These are phyloP conservation scores for Dreissena polymorpha DNA, from an alignment of 1,140 invertebrate species.

Conservation along the genomic window DNA sequence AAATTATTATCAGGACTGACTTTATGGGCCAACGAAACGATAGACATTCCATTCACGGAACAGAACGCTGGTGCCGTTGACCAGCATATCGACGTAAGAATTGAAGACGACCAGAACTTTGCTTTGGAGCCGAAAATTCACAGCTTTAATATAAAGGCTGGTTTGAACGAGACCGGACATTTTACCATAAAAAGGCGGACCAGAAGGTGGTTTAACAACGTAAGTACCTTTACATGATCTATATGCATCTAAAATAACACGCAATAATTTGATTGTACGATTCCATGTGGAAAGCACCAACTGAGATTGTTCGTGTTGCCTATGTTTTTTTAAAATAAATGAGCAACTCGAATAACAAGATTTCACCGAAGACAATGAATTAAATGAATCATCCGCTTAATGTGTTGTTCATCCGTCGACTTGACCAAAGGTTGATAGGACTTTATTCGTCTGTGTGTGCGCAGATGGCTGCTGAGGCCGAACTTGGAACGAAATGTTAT, in stretches of 20 bases:
- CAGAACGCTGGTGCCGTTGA: conserved; percentile 23
- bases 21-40: conserved; percentile 38
- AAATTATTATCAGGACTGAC: conserved; percentile 17
- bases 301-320: too few species aligned
- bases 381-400: too few species aligned
- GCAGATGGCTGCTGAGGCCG: too few species aligned
- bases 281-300: too few species aligned
- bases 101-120: conserved; percentile 46
- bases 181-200: conserved; percentile 22
- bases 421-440: too few species aligned
- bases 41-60: conserved; percentile 36
- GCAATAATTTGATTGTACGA: neutral
- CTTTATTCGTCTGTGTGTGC: too few species aligned
- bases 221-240: neutral
- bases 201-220: conserved; percentile 28
- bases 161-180: conserved; percentile 14
- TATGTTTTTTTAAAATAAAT: too few species aligned
- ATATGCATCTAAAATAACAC: neutral
- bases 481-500: too few species aligned
- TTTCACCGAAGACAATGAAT: too few species aligned
- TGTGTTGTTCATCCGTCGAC: too few species aligned
- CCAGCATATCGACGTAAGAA: conserved; percentile 42
- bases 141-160: conserved; percentile 30
- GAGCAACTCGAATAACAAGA: too few species aligned
- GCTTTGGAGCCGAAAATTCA: conserved; percentile 15